These are phyloP conservation scores for Neoniphon sammara DNA, from an alignment of 2,797 vertebrate genomes.

Conservation along the genomic window DNA sequence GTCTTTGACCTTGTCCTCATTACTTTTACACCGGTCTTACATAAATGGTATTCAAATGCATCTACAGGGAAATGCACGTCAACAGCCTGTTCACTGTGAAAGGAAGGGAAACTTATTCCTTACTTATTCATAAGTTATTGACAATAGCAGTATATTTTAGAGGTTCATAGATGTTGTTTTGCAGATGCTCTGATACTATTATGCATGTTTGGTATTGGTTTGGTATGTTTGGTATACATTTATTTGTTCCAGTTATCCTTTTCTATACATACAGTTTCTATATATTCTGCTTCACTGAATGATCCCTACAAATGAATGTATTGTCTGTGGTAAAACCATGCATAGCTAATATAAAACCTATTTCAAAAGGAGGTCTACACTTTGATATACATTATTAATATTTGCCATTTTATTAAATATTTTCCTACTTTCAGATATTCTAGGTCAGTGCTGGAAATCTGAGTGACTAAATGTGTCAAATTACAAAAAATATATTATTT, in stretches of 20 bases:
- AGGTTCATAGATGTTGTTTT: background rate
- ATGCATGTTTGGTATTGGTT: background rate
- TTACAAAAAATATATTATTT: too few species aligned
- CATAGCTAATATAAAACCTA: too few species aligned
- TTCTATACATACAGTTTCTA: background rate
- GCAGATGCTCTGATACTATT: background rate
- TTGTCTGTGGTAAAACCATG: too few species aligned
- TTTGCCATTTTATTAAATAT: too few species aligned
- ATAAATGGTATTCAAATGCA: background rate
- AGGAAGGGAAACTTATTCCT: background rate
- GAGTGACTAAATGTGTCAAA: too few species aligned
- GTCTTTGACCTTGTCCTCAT: conserved; percentile 21
- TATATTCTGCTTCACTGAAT: too few species aligned
- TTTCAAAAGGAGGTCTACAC: too few species aligned
- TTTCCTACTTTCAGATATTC: too few species aligned
- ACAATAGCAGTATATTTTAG: background rate
- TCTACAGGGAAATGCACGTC: background rate
- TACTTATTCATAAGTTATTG: background rate
- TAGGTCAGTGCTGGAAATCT: too few species aligned
- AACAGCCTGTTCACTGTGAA: background rate
- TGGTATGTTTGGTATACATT: background rate
- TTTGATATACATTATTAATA: too few species aligned
- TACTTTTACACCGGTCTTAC: background rate
- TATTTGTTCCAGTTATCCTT: background rate
- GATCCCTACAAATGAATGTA: too few species aligned